Evolutionary conservation across 2,113 vertebrate genomes (phyloP).

Genomic region (Passer montanus): DNA sequence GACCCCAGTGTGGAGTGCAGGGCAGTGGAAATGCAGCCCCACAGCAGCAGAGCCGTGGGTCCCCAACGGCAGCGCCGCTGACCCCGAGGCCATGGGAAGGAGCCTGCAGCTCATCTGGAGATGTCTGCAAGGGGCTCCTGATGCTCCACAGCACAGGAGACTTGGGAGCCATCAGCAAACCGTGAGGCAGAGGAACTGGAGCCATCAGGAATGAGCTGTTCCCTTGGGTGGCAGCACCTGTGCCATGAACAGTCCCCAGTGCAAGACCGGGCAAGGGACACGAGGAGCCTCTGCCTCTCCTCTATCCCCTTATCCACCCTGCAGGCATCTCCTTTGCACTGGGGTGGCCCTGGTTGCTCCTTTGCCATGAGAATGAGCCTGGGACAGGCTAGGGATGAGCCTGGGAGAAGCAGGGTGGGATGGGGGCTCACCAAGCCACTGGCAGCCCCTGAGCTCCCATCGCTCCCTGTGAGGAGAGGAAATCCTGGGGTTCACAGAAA

Average conservation of each 20-base stretch:
- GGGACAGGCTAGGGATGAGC: not conserved
- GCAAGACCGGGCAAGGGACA: not conserved
- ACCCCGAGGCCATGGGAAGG: not conserved
- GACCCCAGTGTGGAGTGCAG: not conserved
- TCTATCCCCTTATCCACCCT: not conserved
- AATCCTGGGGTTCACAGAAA: not conserved
- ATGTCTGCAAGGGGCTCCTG: not conserved
- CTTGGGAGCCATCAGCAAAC: not conserved
- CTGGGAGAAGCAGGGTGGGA: not conserved
- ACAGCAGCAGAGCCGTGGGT: not conserved
- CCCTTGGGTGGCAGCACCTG: not conserved
- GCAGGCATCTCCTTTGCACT: not conserved
- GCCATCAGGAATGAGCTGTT: fast-evolving
- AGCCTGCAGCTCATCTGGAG: not conserved
- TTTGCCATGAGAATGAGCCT: not conserved
- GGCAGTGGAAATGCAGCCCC: not conserved
- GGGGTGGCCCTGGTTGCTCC: not conserved
- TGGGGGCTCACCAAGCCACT: not conserved
- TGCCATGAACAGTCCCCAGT: fast-evolving
- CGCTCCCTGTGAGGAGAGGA: not conserved
- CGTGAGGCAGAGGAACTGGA: not conserved
- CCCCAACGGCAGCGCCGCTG: fast-evolving
- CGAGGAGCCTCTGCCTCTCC: not conserved
- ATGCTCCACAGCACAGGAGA: not conserved
- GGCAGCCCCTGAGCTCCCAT: not conserved